Evolutionary conservation across 1,140 invertebrate species (phyloP).

Genomic region (Procambarus virginalis): DNA sequence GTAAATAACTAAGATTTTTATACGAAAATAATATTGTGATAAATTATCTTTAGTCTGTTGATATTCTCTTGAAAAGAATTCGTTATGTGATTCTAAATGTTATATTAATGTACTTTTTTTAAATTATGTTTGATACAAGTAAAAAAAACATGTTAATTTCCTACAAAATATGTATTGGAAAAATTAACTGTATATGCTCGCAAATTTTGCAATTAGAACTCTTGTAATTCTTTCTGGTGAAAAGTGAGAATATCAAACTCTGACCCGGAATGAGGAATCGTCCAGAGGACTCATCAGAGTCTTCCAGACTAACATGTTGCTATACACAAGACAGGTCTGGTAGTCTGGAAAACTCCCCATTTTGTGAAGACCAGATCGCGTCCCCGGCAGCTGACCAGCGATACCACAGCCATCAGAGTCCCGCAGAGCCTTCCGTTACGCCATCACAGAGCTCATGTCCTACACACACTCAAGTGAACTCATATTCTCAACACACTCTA

Average conservation of each 20-base stretch:
- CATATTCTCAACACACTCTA: background rate
- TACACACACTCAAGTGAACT: background rate
- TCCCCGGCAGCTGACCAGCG: too few relatives aligned
- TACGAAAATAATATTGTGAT: too few relatives aligned
- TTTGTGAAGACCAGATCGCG: background rate
- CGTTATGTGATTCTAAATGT: too few relatives aligned
- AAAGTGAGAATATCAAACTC: background rate
- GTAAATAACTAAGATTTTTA: too few relatives aligned
- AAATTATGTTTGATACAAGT: too few relatives aligned
- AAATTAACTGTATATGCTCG: too few relatives aligned
- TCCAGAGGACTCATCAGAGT: background rate
- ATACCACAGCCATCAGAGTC: too few relatives aligned
- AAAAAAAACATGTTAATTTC: too few relatives aligned
- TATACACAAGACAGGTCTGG: background rate
- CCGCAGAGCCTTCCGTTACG: background rate
- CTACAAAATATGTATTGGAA: too few relatives aligned
- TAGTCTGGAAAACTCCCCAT: background rate
- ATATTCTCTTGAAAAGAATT: too few relatives aligned
- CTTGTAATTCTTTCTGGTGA: background rate
- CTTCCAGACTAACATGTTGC: background rate
- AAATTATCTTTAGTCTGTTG: too few relatives aligned
- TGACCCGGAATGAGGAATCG: background rate
- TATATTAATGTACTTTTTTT: too few relatives aligned
- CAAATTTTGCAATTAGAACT: background rate
- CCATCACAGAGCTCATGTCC: background rate